Conservation (phyloP, 2,888 invertebrate species). For the Microctonus hyperodae region DNA sequence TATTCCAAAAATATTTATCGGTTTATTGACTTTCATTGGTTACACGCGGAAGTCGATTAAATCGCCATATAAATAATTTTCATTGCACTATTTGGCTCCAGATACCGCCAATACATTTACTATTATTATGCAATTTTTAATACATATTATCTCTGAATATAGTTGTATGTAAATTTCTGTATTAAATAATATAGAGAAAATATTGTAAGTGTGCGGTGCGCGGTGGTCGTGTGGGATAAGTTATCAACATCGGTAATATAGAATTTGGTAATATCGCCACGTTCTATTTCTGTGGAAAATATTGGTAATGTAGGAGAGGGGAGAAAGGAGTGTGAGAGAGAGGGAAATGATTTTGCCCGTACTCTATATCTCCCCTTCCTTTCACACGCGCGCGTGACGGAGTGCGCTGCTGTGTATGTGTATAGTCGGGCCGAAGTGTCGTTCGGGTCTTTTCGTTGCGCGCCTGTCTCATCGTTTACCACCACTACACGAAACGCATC, state of each 20-base stretch:
- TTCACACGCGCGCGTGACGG: too few species aligned
- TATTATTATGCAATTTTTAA: neutral
- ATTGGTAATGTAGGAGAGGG: neutral
- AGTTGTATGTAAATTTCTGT: too few species aligned
- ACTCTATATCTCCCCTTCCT: too few species aligned
- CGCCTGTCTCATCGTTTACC: neutral
- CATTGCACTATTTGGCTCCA: neutral
- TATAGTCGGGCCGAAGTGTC: neutral
- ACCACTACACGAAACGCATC: neutral
- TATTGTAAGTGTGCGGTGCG: neutral
- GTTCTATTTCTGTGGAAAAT: slow-evolving; percentile 5
- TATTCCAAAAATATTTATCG: slow-evolving; percentile 29
- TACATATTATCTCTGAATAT: neutral
- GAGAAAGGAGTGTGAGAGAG: neutral
- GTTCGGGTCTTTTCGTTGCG: slow-evolving; percentile 18
- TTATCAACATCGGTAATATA: slow-evolving; percentile 10
- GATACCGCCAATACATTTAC: neutral
- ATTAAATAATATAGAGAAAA: too few species aligned
- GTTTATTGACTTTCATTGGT: slow-evolving; percentile 30
- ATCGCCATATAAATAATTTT: slow-evolving; percentile 30
- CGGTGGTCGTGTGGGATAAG: slow-evolving; percentile 13
- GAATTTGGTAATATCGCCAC: slow-evolving; percentile 12
- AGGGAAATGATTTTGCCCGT: neutral
- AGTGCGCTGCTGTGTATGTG: neutral
- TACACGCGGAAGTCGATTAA: slow-evolving; percentile 30